A percentile compares a stretch with the other conserved stretches of the same genome.
Evolutionary conservation across 2,888 invertebrate species (phyloP).

Genomic region (Rotaria sp.): DNA sequence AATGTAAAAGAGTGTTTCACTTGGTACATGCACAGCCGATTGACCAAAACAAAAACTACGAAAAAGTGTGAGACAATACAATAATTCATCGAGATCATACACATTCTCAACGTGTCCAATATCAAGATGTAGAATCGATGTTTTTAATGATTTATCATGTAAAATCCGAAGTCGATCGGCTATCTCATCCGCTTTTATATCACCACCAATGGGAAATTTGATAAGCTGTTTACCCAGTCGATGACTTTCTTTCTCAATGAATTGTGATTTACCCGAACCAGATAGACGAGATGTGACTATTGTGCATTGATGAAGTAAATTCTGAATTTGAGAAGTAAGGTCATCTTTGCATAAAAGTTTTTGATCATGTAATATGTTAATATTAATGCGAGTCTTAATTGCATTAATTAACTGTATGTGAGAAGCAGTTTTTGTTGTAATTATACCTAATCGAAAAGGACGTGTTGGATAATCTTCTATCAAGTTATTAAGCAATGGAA

Average conservation of each 20-base stretch:
- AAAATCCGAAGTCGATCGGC: neutral
- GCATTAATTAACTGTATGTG: conserved; percentile 3
- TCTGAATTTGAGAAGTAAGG: neutral
- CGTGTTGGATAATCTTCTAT: neutral
- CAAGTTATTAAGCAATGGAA: neutral
- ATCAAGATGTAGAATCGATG: neutral
- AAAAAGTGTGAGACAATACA: neutral
- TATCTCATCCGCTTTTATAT: neutral
- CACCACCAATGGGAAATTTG: neutral
- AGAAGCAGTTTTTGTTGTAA: neutral
- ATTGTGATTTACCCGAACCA: neutral
- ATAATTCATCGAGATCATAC: neutral
- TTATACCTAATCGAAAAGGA: neutral
- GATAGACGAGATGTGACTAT: neutral
- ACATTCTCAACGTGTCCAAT: neutral
- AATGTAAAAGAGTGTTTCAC: neutral
- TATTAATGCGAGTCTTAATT: neutral
- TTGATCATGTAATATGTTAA: neutral
- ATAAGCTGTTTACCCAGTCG: neutral
- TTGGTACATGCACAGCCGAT: neutral
- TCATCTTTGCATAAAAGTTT: neutral
- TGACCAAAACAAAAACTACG: neutral
- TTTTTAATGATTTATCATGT: neutral
- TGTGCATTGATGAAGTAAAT: neutral
- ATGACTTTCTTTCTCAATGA: neutral